phyloP scores from a whole-genome alignment of 2,888 invertebrate genomes.

The Amblyteles armatorius region DNA sequence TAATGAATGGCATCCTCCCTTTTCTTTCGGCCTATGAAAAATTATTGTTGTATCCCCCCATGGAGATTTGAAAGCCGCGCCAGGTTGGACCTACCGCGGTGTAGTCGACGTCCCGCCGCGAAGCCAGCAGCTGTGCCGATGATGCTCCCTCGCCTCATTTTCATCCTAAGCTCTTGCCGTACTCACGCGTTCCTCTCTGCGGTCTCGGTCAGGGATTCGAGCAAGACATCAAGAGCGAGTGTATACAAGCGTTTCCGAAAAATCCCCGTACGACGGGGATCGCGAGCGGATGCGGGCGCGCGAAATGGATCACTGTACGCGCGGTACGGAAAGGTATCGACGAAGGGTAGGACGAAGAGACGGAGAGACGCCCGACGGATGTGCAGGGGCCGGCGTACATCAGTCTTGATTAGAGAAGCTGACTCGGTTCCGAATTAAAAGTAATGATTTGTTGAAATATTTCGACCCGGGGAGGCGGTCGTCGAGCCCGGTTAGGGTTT shows the following conservation, averaged over 20 bases:
- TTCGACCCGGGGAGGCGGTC: constrained; percentile 69
- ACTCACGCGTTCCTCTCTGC: constrained; percentile 48
- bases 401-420: constrained; percentile 80
- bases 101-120: constrained; percentile 72
- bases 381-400: constrained; percentile 69
- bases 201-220: constrained; percentile 47
- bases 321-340: constrained; percentile 16
- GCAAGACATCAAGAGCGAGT: constrained; percentile 58
- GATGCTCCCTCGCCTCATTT: constrained; percentile 51
- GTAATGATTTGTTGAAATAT: constrained; percentile 85
- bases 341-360: constrained; percentile 24
- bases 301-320: constrained; percentile 20
- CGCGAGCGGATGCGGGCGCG: constrained; percentile 18
- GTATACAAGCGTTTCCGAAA: not conserved
- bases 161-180: constrained; percentile 40
- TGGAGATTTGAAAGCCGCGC: constrained; percentile 61
- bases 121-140: constrained; percentile 67
- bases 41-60: constrained; percentile 79
- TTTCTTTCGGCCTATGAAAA: constrained; percentile 81
- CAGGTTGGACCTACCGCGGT: constrained; percentile 72
- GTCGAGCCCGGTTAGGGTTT: constrained; percentile 67
- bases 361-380: constrained; percentile 37
- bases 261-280: not conserved
- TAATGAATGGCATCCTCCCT: constrained; percentile 84
- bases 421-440: constrained; percentile 82